Base-by-base conservation (phyloP, 2,888 invertebrate species). In the Acleris holmiana region DNA sequence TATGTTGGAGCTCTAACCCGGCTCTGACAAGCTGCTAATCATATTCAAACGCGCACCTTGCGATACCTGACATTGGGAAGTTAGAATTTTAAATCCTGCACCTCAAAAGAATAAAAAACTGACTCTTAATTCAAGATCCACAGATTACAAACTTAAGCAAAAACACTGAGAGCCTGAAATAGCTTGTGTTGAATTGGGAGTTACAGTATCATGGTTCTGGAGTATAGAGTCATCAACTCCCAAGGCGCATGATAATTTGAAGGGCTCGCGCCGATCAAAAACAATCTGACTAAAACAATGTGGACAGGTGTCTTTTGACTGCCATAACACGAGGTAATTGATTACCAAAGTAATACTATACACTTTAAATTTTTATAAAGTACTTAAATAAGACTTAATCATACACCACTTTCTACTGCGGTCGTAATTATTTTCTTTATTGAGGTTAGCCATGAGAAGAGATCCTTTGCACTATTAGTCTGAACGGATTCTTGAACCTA, bases 1-100 rank as follows among this genome's bases (percentile, higher is more conserved):
- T 89, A 85, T 75, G 88, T 89, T 86, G 86, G 72, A 76, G 70
- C 78, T 79, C 83, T 88, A 89, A 89, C 82, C 86, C 84, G 86
- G 77, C 89, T 91, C 87, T 92, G 91, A 92, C 92, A 88, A 91
- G 92, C 91, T 86, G 91, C 89, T 92, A 91, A 92, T 92, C 91
- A 91, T 91, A 92, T 91, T 88, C 88, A 85, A 86, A 84, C 71
- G 79, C 72, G 78, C 91, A 92, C 92, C 92, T 92, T 92, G 92
- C 90, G 83, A 80, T 84, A 81, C 78, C 78, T 79, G 81, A 82
- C 79, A 82, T 73, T 70, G 72, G 79, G 78, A 82, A 82, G 84
- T 88, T 86, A 84, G 88, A 89, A 88, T 88, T 86, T 88, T 83
- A 82, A 88, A 87, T 81, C 83, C 84, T 82, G 35, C 35, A 35